phyloP scores from a whole-genome alignment of 2,888 invertebrate species.

The Coenonympha glycerion region DNA sequence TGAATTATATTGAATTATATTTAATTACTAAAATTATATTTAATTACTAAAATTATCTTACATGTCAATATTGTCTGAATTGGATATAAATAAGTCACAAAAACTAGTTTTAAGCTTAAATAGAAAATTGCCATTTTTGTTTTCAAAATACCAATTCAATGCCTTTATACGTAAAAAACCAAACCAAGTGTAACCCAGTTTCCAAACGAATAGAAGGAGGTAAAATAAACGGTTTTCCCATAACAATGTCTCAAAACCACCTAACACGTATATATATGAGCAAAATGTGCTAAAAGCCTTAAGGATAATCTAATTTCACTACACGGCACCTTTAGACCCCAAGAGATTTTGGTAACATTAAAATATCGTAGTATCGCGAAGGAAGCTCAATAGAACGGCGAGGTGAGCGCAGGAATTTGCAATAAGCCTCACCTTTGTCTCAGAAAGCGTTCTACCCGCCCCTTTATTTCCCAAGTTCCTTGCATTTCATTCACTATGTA shows the following conservation, averaged over 20 bases:
- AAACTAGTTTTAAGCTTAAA: too few relatives aligned
- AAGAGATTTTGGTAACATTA: constrained; percentile 30
- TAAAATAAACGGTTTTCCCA: neutral
- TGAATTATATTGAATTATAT: too few relatives aligned
- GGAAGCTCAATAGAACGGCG: constrained; percentile 56
- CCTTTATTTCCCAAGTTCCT: constrained; percentile 63
- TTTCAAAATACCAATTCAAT: too few relatives aligned
- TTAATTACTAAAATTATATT: too few relatives aligned
- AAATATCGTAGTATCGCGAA: constrained; percentile 46
- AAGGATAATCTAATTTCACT: constrained; percentile 11
- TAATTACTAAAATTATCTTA: too few relatives aligned
- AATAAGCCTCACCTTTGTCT: constrained; percentile 70
- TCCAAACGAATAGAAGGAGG: too few relatives aligned
- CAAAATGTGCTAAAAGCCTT: neutral
- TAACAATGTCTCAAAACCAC: neutral
- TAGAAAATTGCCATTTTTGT: too few relatives aligned
- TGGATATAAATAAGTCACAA: too few relatives aligned
- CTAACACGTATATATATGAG: neutral
- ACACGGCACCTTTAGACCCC: constrained; percentile 9
- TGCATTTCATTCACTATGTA: constrained; percentile 61
- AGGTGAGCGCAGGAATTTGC: constrained; percentile 68
- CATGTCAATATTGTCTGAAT: too few relatives aligned
- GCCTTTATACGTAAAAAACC: too few relatives aligned
- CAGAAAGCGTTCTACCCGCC: constrained; percentile 41
- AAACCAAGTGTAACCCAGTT: too few relatives aligned